phyloP scores from a whole-genome alignment of 2,797 vertebrate genomes.

The Anabacerthia variegaticeps region DNA sequence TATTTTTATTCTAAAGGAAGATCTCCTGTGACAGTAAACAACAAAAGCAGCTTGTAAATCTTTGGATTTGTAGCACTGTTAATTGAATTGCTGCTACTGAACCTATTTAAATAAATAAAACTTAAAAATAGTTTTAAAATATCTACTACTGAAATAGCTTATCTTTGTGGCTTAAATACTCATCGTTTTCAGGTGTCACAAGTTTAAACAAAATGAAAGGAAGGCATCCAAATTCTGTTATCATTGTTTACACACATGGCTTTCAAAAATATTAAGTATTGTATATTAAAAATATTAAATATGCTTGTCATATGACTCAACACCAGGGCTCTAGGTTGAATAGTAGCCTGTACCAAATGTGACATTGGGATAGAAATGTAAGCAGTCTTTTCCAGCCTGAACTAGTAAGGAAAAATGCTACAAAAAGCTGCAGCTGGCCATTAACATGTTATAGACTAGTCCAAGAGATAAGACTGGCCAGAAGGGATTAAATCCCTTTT shows the following conservation, averaged over 20 bases:
- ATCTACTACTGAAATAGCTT: not conserved
- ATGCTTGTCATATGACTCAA: not conserved
- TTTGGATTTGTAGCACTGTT: not conserved
- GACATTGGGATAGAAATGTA: not conserved
- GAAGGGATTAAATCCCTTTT: not conserved
- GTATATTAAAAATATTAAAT: not conserved
- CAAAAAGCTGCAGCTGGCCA: not conserved
- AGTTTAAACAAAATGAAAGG: not conserved
- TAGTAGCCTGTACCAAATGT: not conserved
- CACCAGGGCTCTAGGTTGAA: not conserved
- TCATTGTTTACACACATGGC: not conserved
- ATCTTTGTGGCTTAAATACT: not conserved
- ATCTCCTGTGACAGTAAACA: not conserved
- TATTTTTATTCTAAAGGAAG: not conserved
- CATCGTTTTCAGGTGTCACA: not conserved
- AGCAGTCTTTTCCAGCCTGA: not conserved
- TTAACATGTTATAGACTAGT: not conserved
- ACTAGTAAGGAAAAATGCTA: not conserved
- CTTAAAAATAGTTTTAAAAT: not conserved
- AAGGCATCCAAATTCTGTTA: not conserved
- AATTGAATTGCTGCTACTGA: not conserved
- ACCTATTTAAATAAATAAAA: not conserved
- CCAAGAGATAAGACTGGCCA: not conserved
- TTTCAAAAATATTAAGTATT: not conserved
- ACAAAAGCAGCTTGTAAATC: not conserved